A percentile compares a stretch with the other conserved stretches of the same genome.
Conservation (phyloP, 2,888 invertebrate genomes). For the Isotomurus palustris region DNA sequence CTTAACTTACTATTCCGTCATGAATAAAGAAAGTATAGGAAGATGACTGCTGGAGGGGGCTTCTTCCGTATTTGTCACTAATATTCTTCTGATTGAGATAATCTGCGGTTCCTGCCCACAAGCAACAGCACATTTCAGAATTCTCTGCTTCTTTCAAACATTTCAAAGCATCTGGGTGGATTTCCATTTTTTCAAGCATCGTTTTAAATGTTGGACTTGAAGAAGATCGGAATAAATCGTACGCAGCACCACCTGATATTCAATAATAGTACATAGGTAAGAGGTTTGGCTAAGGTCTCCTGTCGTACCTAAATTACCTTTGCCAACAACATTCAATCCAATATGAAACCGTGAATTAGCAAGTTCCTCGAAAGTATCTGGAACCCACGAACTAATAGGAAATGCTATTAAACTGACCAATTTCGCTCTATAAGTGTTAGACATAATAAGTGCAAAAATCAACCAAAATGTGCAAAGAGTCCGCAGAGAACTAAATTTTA, state of each 20-base stretch:
- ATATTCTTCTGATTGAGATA: neutral
- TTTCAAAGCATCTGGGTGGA: neutral
- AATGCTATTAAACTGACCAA: conserved; percentile 17
- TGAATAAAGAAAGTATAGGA: neutral
- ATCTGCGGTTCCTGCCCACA: neutral
- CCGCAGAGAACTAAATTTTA: neutral
- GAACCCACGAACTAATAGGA: conserved; percentile 22
- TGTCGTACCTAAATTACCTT: too few relatives aligned
- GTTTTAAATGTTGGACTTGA: conserved; percentile 1
- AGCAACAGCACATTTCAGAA: neutral
- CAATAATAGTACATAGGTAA: too few relatives aligned
- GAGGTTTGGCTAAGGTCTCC: too few relatives aligned
- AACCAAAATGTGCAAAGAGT: conserved; percentile 18
- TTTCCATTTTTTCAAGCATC: neutral
- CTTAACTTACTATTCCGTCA: neutral
- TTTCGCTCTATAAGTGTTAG: conserved; percentile 17
- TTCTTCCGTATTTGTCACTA: neutral
- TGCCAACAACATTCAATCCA: conserved; percentile 28
- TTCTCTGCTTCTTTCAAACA: neutral
- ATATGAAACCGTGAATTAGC: conserved; percentile 27
- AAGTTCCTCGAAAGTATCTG: conserved; percentile 30
- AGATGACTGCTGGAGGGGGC: neutral
- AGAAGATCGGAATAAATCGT: neutral
- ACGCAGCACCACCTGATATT: neutral
- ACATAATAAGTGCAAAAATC: conserved; percentile 16